Conservation (phyloP, 2,113 vertebrate genomes). For the Acanthochromis polyacanthus region DNA sequence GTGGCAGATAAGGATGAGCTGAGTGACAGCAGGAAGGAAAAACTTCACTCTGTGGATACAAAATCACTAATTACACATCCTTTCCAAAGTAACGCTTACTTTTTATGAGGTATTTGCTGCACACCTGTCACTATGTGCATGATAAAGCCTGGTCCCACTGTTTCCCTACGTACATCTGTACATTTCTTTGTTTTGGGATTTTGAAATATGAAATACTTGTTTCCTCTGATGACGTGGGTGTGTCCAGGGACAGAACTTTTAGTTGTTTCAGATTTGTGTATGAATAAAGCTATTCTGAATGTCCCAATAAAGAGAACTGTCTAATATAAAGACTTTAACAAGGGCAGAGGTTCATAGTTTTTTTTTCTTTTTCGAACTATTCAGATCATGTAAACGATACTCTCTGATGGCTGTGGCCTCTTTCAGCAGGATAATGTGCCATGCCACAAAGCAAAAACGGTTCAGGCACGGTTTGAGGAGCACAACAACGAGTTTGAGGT, state of each 20-base stretch:
- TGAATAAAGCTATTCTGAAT: too few species aligned
- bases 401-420: too few species aligned
- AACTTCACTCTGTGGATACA: neutral
- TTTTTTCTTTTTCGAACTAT: too few species aligned
- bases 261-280: neutral
- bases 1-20: neutral
- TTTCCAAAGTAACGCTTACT: neutral
- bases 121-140: neutral
- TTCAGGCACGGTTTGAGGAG: too few species aligned
- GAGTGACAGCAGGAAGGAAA: neutral
- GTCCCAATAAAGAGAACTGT: too few species aligned
- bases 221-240: neutral
- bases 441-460: too few species aligned
- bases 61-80: conserved; percentile 4
- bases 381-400: too few species aligned
- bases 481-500: too few species aligned
- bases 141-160: conserved; percentile 17
- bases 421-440: too few species aligned
- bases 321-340: too few species aligned
- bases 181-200: conserved; percentile 24
- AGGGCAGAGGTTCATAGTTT: too few species aligned
- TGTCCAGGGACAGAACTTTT: neutral
- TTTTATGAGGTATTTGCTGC: conserved; percentile 15
- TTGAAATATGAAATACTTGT: neutral
- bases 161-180: conserved; percentile 28